These are phyloP conservation scores for Catocala sponsa DNA, from an alignment of 2,888 invertebrate genomes.

Conservation along the genomic window DNA sequence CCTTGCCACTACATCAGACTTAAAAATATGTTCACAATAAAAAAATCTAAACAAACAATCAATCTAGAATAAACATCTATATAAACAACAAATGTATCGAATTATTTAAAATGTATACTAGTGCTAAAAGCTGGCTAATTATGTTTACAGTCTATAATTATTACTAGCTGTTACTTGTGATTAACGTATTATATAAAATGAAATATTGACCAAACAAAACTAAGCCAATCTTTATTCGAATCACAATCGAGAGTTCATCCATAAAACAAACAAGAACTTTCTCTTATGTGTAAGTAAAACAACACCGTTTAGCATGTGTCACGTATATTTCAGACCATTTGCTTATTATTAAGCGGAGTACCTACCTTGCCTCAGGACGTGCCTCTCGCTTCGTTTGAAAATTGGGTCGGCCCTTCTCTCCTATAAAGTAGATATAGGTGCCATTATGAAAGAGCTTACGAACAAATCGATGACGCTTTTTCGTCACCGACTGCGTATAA, in stretches of 20 bases:
- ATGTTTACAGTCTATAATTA: too few relatives aligned
- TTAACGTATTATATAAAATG: too few relatives aligned
- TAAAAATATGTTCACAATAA: too few relatives aligned
- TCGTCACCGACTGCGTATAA: slow-evolving; percentile 27
- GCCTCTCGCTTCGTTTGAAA: slow-evolving; percentile 70
- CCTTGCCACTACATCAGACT: too few relatives aligned
- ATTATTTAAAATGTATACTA: too few relatives aligned
- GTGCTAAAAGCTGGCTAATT: too few relatives aligned
- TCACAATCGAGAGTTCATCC: neutral
- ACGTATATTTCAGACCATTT: slow-evolving; percentile 60
- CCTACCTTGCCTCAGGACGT: slow-evolving; percentile 70
- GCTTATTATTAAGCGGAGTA: slow-evolving; percentile 66
- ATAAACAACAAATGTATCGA: too few relatives aligned
- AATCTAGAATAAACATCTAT: too few relatives aligned
- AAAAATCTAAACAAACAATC: too few relatives aligned
- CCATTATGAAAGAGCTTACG: slow-evolving; percentile 65
- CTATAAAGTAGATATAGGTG: slow-evolving; percentile 55
- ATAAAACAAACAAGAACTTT: slow-evolving; percentile 10
- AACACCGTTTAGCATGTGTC: slow-evolving; percentile 34
- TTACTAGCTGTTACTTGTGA: too few relatives aligned
- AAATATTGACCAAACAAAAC: too few relatives aligned
- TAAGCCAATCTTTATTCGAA: neutral
- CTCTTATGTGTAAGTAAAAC: slow-evolving; percentile 31
- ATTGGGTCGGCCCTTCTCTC: slow-evolving; percentile 73
- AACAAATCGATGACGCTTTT: slow-evolving; percentile 64